phyloP scores from a whole-genome alignment of 2,888 invertebrate species.

The Electrophaes corylata region DNA sequence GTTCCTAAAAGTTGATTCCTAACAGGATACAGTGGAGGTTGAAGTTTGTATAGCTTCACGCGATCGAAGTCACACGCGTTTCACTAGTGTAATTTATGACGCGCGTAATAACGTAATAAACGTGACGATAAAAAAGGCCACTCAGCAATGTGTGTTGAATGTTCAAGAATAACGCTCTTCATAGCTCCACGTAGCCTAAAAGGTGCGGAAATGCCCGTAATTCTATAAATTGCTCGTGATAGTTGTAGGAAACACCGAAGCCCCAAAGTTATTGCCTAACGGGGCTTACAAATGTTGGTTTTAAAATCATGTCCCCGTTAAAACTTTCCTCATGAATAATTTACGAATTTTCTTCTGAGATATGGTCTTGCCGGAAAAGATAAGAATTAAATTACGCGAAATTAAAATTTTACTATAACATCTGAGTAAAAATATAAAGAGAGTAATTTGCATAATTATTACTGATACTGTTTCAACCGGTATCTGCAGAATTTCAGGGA shows the following conservation, averaged over 20 bases:
- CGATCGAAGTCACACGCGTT: too few species aligned
- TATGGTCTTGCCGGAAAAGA: constrained; percentile 78
- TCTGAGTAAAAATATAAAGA: constrained; percentile 73
- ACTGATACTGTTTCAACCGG: constrained; percentile 39
- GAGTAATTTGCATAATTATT: constrained; percentile 77
- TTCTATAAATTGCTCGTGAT: constrained; percentile 26
- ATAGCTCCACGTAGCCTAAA: constrained; percentile 6
- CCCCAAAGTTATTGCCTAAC: constrained; percentile 62
- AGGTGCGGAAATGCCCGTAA: constrained; percentile 23
- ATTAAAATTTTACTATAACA: constrained; percentile 78
- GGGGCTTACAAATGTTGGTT: constrained; percentile 79
- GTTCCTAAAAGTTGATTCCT: too few species aligned
- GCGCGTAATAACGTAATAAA: too few species aligned
- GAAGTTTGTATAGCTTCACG: too few species aligned
- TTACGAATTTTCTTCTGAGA: constrained; percentile 81
- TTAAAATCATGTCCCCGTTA: constrained; percentile 81
- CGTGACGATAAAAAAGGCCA: too few species aligned
- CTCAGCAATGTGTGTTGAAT: too few species aligned
- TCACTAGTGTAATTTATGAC: too few species aligned
- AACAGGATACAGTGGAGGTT: too few species aligned
- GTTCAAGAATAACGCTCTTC: neutral
- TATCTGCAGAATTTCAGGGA: constrained; percentile 35
- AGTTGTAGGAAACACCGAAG: constrained; percentile 46
- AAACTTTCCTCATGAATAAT: constrained; percentile 84
- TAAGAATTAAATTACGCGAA: constrained; percentile 80